A percentile compares a stretch with the other conserved stretches of the same genome.
phyloP scores from a whole-genome alignment of 2,888 invertebrate genomes.

The Hemithea aestivaria region DNA sequence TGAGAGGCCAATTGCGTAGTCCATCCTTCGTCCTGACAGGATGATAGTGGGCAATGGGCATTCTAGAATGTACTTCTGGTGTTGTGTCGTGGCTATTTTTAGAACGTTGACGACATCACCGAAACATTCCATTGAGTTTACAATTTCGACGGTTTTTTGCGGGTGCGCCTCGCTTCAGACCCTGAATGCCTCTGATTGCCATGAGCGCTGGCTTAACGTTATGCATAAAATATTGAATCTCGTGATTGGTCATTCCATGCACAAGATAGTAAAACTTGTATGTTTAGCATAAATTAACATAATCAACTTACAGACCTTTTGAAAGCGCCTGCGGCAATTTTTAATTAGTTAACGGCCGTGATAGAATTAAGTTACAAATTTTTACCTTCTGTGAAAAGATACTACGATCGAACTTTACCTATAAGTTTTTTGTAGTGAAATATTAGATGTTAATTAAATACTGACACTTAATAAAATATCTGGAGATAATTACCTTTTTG shows the following conservation, averaged over 20 bases:
- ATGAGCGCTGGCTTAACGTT: constrained; percentile 11
- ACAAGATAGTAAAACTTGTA: constrained; percentile 10
- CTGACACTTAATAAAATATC: too few relatives aligned
- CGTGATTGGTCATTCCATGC: constrained; percentile 13
- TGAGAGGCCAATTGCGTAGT: constrained; percentile 44
- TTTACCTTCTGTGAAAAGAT: too few relatives aligned
- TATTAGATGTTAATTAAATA: too few relatives aligned
- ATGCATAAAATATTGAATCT: constrained; percentile 20
- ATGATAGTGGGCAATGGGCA: constrained; percentile 58
- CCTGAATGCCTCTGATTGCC: constrained; percentile 15
- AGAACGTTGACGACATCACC: constrained; percentile 57
- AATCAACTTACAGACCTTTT: constrained; percentile 1
- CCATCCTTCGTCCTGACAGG: constrained; percentile 54
- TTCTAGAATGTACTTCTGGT: constrained; percentile 43
- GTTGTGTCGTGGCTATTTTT: constrained; percentile 58
- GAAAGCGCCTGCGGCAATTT: background rate
- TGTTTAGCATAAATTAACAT: constrained; percentile 12
- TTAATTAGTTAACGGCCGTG: too few relatives aligned
- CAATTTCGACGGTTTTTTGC: constrained; percentile 43
- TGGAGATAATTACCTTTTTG: constrained; percentile 22
- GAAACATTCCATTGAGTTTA: constrained; percentile 58
- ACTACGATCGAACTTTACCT: too few relatives aligned
- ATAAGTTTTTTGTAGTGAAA: too few relatives aligned
- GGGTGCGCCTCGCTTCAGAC: constrained; percentile 34
- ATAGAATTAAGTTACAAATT: constrained; percentile 15